A percentile compares a stretch with the other conserved stretches of the same genome.
Evolutionary conservation across 2,113 vertebrate genomes (phyloP).

Genomic region (Chaetura pelagica): DNA sequence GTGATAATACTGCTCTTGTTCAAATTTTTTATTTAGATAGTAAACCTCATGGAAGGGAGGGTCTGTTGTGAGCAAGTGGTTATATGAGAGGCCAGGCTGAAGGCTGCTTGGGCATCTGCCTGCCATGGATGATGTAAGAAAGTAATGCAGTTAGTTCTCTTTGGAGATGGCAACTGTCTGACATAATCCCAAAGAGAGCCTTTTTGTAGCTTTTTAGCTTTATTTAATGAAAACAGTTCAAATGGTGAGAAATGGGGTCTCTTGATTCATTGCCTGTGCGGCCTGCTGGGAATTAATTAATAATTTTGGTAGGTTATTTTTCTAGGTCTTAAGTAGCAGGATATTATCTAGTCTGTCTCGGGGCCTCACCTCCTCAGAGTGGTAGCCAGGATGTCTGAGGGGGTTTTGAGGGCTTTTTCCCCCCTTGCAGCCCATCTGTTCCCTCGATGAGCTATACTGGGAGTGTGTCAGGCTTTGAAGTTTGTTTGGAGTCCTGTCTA

Average conservation of each 20-base stretch:
- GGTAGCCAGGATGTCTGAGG: constrained; percentile 45
- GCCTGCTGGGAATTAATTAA: constrained; percentile 3
- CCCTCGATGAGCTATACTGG: not conserved
- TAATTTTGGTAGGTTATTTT: constrained; percentile 11
- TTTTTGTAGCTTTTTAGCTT: not conserved
- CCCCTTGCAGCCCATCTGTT: constrained; percentile 3
- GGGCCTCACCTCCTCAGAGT: not conserved
- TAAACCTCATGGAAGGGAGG: not conserved
- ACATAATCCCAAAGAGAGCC: not conserved
- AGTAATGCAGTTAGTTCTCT: rapidly evolving
- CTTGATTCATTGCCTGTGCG: not conserved
- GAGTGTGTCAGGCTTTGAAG: constrained; percentile 35
- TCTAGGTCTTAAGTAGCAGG: not conserved
- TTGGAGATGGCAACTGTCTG: not conserved
- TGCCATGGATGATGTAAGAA: rapidly evolving
- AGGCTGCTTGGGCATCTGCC: not conserved
- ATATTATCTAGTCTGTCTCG: not conserved
- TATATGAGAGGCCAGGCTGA: not conserved
- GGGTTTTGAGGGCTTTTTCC: not conserved
- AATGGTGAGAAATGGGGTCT: not conserved
- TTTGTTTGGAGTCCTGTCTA: constrained; percentile 58
- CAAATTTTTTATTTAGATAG: not conserved
- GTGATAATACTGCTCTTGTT: constrained; percentile 23
- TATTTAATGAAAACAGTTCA: not conserved
- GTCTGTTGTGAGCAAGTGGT: not conserved